Base-by-base conservation (phyloP, 2,797 vertebrate genomes). In the Anguilla obscura region DNA sequence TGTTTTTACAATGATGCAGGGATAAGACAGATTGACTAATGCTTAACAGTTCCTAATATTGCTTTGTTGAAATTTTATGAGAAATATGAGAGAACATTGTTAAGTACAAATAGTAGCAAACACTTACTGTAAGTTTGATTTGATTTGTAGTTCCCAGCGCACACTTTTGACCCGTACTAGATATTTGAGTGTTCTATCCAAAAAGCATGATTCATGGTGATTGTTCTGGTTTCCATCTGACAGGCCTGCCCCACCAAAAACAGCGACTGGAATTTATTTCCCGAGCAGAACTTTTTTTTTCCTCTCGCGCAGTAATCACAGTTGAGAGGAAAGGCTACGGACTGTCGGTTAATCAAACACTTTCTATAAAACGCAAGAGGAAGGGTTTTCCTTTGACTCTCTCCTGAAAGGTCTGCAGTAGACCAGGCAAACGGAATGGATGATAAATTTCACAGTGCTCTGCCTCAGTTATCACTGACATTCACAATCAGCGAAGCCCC, bases 401-500 rank as follows among this genome's bases (percentile, higher is more conserved):
- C 9, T 36, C 30, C 71, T 36, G 71, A 36, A 33, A 5, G 4
- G 45, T n/a, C 12, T 50, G 79, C 7, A 21, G 79, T 33, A 1
- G 79, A 45, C 45, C 6, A 12, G 79, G 40, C 79, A 50, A n/a
- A 50, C 45, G 18, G 45, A 82, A 24, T 5, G 24, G 79, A n/a
- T 82, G 79, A 50, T 82, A 82, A 48, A 82, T 82, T 82, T 50
- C 79, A 82, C 79, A 50, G 74, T 2, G 45, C 79, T 50, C 79
- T 45, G 45, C 79, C 45, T 50, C 79, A 82, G 45, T 82, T 82
- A 82, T 82, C 79, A 82, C 21, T 82, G 79, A 82, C 79, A 82
- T 82, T 82, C 45, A 48, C 79, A 82, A 45, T 21, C 79, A n/a
- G 30, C 50, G 40, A 82, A 9, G 18, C 45, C 21, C 45, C 74